A percentile compares a stretch with the other conserved stretches of the same genome.
These are phyloP conservation scores for Trichechus manatus DNA, from an alignment of 2,113 vertebrate species.

Conservation along the genomic window DNA sequence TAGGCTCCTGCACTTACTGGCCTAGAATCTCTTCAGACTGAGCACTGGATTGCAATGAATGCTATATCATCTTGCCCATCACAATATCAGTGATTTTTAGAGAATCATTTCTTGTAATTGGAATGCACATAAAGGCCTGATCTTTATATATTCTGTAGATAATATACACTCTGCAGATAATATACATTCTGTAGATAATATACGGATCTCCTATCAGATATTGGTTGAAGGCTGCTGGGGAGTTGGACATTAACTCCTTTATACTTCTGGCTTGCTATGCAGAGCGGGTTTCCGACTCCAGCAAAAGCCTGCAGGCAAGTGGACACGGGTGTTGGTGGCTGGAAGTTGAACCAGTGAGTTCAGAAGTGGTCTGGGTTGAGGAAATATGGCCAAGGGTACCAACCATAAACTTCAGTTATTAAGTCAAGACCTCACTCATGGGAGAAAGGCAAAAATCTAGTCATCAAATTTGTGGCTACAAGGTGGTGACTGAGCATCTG, in stretches of 20 bases:
- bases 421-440: not conserved
- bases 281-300: not conserved
- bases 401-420: not conserved
- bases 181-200: not conserved
- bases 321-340: not conserved
- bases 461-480: not conserved
- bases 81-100: not conserved
- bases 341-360: not conserved
- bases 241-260: not conserved
- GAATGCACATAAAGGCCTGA: not conserved
- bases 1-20: not conserved
- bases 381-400: rapidly evolving
- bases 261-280: not conserved
- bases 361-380: not conserved
- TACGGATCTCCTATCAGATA: not conserved
- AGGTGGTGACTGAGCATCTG: not conserved
- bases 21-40: not conserved
- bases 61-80: not conserved
- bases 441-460: not conserved
- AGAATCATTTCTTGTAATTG: not conserved
- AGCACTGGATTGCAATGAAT: not conserved
- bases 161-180: not conserved
- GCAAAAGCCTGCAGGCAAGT: not conserved
- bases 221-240: not conserved
- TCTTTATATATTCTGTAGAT: not conserved